These are phyloP conservation scores for Actias luna DNA, from an alignment of 2,888 invertebrate genomes.

Conservation along the genomic window DNA sequence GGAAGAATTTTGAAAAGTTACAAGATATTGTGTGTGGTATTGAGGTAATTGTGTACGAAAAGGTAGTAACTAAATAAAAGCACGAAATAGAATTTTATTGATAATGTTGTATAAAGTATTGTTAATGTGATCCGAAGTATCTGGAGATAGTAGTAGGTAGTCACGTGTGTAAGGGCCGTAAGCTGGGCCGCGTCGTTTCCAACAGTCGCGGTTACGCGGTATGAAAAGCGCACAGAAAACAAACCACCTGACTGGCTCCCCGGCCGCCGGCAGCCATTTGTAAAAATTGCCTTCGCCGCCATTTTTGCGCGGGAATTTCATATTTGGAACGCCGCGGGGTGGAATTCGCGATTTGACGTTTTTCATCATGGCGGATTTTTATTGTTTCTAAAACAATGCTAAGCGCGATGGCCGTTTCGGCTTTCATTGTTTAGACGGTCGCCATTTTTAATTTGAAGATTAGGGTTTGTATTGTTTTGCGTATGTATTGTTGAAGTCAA, in stretches of 20 bases:
- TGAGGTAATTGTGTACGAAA: too few species aligned
- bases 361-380: conserved; percentile 67
- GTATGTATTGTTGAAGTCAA: conserved; percentile 30
- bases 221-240: conserved; percentile 42
- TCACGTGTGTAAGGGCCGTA: background rate
- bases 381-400: conserved; percentile 77
- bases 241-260: conserved; percentile 52
- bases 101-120: background rate
- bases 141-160: background rate
- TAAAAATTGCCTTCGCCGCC: conserved; percentile 79
- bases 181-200: background rate
- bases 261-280: conserved; percentile 73
- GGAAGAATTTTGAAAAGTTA: too few species aligned
- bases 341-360: conserved; percentile 71
- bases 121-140: background rate
- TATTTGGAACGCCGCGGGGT: conserved; percentile 76
- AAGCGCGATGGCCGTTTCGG: conserved; percentile 62
- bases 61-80: too few species aligned
- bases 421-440: conserved; percentile 67
- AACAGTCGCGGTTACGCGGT: conserved; percentile 5
- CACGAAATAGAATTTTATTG: too few species aligned
- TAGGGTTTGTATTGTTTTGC: conserved; percentile 56
- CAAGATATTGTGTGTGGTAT: too few species aligned
- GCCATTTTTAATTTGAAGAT: conserved; percentile 75
- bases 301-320: conserved; percentile 78